Conservation (phyloP, 2,113 vertebrate genomes). For the Labeo catla region DNA sequence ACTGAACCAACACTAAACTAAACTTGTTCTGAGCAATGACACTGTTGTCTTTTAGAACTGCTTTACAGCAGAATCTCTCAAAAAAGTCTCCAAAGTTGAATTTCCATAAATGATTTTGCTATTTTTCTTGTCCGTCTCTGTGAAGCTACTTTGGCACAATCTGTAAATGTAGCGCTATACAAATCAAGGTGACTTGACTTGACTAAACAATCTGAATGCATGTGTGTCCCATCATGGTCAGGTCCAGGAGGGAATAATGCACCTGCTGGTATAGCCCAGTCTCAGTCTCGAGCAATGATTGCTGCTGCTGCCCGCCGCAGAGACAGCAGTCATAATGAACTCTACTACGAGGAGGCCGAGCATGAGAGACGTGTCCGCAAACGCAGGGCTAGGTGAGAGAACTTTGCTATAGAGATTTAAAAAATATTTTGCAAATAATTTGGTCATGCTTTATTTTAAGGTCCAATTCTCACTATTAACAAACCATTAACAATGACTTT, state of each 20-base stretch:
- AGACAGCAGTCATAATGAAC: constrained; percentile 90
- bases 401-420: neutral
- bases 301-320: constrained; percentile 83
- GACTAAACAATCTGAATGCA: neutral
- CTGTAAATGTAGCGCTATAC: neutral
- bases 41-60: neutral
- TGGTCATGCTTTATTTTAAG: too few relatives aligned
- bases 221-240: constrained; percentile 51
- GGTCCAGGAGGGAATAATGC: constrained; percentile 81
- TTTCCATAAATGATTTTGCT: neutral
- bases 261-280: constrained; percentile 74
- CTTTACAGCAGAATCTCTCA: neutral
- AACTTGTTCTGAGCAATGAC: neutral
- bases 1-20: neutral
- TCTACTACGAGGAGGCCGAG: constrained; percentile 94
- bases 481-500: too few relatives aligned
- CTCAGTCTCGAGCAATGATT: constrained; percentile 88
- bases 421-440: neutral
- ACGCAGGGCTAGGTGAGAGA: constrained; percentile 83
- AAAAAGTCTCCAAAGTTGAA: neutral
- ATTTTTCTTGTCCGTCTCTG: neutral
- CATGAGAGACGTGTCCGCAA: constrained; percentile 91
- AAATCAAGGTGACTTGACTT: neutral
- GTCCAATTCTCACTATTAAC: too few relatives aligned
- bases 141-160: neutral